Evolutionary conservation across 2,797 vertebrate genomes (phyloP).

Genomic region (Helicolenus hilgendorfi): DNA sequence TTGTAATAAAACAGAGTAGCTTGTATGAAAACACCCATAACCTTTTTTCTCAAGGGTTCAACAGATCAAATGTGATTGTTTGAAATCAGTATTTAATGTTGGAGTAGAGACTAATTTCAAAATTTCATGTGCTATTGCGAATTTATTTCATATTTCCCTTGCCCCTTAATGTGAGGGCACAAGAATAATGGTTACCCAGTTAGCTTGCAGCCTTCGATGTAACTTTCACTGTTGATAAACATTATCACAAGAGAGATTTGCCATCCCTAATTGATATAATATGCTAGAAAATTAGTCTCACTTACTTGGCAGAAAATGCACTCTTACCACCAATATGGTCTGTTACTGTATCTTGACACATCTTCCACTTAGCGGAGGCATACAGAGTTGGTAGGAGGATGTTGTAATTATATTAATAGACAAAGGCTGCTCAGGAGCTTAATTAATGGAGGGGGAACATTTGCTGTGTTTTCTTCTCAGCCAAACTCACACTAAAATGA

Average conservation of each 20-base stretch:
- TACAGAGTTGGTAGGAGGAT: constrained; percentile 18
- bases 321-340: constrained; percentile 15
- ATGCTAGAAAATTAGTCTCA: constrained; percentile 56
- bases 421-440: constrained; percentile 37
- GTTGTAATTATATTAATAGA: constrained; percentile 45
- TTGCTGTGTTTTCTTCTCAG: constrained; percentile 11
- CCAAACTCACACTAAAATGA: constrained; percentile 1
- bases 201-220: not conserved
- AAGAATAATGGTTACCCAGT: not conserved
- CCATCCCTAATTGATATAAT: constrained; percentile 58
- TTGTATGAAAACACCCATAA: not conserved
- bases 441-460: constrained; percentile 40
- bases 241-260: constrained; percentile 43
- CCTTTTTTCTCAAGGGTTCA: not conserved
- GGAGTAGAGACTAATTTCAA: not conserved
- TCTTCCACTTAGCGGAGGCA: constrained; percentile 40
- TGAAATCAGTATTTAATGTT: not conserved
- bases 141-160: not conserved
- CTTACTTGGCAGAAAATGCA: constrained; percentile 45
- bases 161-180: not conserved
- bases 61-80: not conserved
- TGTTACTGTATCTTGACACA: constrained; percentile 40
- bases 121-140: not conserved
- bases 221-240: constrained; percentile 31
- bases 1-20: not conserved